Evolutionary conservation across 2,113 vertebrate species (phyloP), one percentile per base, ranked within the genome.

Genomic region (Mixornis gularis): DNA sequence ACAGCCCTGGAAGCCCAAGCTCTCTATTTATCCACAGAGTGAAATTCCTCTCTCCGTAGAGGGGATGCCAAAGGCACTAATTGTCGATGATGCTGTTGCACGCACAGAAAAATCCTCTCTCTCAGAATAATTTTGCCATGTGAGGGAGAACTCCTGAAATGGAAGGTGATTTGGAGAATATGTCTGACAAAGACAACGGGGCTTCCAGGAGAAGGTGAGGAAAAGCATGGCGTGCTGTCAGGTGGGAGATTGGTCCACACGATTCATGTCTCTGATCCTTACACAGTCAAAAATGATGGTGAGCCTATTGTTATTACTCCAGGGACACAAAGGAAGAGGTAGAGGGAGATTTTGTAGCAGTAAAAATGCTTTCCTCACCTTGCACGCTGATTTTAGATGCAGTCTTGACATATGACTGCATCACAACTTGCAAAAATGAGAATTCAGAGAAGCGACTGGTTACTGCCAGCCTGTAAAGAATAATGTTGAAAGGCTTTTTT

Each of bases 21-120:
- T 86, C 73, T 88, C 82, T 87, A 43, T 85, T 87, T 85, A 84
- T 55, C 77, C 51, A 52, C 26, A 52, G 64, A 90, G 55, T 34
- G n/a, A 91, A 93, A 88, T 90, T 86, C 60, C 41, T 65, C 66
- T 89, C 60, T 32, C 44, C 85, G 43, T 20, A 64, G 69, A 94
- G 52, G 85, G 64, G 30, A 48, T 80, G 76, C 88, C 77, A 88
- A 78, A 90, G 88, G 79, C 79, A 73, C n/a, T 94, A 86, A 93
- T 88, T 88, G 69, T 90, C 85, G 78, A 2, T 60, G 72, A 88
- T 24, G 22, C 40, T 74, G 64, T 66, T 86, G 52, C 11, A 36
- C 52, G 48, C 48, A 56, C 62, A 59, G 27, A 65, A 63, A 70
- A 43, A 44, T 14, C 43, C 36, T 74, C 94, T 77, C 46, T 56